Conservation (phyloP, 2,113 vertebrate species). For the Brachionichthys hirsutus region DNA sequence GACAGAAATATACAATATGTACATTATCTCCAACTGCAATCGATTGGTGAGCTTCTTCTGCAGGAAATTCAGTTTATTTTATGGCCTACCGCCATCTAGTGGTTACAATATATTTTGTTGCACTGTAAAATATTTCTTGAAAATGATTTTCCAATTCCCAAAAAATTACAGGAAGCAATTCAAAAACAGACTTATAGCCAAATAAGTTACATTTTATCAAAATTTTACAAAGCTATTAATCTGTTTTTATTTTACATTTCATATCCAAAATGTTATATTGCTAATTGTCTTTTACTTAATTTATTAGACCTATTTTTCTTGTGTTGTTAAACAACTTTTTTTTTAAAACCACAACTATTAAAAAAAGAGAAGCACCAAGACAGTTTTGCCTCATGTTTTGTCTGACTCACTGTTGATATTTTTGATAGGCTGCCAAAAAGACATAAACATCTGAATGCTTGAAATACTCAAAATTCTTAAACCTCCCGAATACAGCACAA, state of each 20-base stretch:
- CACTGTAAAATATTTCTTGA: not conserved
- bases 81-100: slow-evolving; percentile 49
- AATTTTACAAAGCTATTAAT: too few relatives aligned
- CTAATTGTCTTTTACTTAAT: too few relatives aligned
- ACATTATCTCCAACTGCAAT: not conserved
- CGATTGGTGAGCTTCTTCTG: not conserved
- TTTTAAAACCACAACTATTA: not conserved
- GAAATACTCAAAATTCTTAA: too few relatives aligned
- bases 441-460: too few relatives aligned
- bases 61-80: not conserved
- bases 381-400: too few relatives aligned
- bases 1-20: not conserved
- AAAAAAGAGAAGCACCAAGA: too few relatives aligned
- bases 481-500: too few relatives aligned
- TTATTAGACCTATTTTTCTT: not conserved
- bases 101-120: not conserved
- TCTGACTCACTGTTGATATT: too few relatives aligned
- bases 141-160: not conserved
- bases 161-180: too few relatives aligned
- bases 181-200: not conserved
- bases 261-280: too few relatives aligned
- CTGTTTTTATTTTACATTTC: too few relatives aligned
- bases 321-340: not conserved
- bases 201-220: not conserved
- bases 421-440: too few relatives aligned